A percentile compares a stretch with the other conserved stretches of the same genome.
phyloP scores from a whole-genome alignment of 2,797 vertebrate genomes.

The Pelodytes ibericus region DNA sequence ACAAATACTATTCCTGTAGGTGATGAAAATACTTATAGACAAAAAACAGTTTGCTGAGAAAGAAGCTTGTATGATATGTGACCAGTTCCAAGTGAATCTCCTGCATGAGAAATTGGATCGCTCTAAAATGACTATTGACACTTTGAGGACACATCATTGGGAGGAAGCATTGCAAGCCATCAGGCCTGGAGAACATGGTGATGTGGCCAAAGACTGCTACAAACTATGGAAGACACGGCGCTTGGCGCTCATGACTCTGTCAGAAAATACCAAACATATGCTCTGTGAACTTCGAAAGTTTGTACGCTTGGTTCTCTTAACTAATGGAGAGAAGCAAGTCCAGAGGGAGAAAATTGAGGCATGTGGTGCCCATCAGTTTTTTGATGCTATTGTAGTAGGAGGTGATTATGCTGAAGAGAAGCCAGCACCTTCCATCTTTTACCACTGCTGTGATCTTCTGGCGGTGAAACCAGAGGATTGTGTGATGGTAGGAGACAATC shows the following conservation, averaged over 20 bases:
- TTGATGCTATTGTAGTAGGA: conserved; percentile 86
- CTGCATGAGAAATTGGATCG: conserved; percentile 75
- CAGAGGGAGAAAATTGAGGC: conserved; percentile 90
- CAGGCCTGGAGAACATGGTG: conserved; percentile 59
- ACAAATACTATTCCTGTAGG: conserved; percentile 66
- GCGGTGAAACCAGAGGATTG: conserved; percentile 83
- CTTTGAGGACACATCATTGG: conserved; percentile 85
- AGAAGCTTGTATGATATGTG: conserved; percentile 76
- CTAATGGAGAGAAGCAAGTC: conserved; percentile 85
- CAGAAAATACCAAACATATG: conserved; percentile 76
- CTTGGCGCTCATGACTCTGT: conserved; percentile 76
- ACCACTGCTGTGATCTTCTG: conserved; percentile 79
- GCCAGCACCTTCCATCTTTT: conserved; percentile 86
- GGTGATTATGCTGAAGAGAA: conserved; percentile 92
- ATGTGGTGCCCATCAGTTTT: conserved; percentile 78
- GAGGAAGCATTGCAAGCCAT: conserved; percentile 84
- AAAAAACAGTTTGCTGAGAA: conserved; percentile 67
- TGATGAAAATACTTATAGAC: conserved; percentile 75
- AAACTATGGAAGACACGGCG: conserved; percentile 87
- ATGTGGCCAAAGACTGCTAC: conserved; percentile 85
- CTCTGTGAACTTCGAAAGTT: conserved; percentile 77
- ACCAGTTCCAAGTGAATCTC: conserved; percentile 83
- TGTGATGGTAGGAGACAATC: conserved; percentile 92
- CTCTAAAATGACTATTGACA: conserved; percentile 77
- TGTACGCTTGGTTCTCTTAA: conserved; percentile 86